Base-by-base conservation (phyloP, 2,113 vertebrate species). In the Mellivora capensis region DNA sequence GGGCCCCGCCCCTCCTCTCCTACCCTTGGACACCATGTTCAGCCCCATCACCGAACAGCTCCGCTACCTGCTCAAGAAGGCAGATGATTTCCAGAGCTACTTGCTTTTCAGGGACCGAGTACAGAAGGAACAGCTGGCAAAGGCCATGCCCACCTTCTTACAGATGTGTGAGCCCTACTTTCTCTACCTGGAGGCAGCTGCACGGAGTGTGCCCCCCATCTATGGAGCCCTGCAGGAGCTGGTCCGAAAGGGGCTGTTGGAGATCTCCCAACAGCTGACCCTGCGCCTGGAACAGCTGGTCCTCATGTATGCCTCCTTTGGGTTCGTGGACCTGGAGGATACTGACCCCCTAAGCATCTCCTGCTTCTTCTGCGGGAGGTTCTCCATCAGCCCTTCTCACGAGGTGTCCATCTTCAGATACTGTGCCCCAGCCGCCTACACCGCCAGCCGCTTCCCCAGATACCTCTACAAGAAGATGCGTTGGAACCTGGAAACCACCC, bases 401-500 rank as follows among this genome's bases (percentile, higher is more conserved):
- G 98, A 97, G 57, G 57, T 99, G 85, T 99, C 99, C 7, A 82
- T 98, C 79, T 99, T 99, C 98, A 98, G 98, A 29, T 99, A 99
- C 97, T 99, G 98, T 64, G 93, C 94, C 91, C 98, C 98, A 1
- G 96, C 98, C 0, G 98, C 99, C 2, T 99, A 99, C 97, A 98
- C 99, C 4, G 98, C 98, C 54, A 82, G 98, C 47, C 96, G 59
- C 39, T 89, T 98, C 31, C 84, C 98, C 91, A 57, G 96, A 0
- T 97, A 98, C n/a, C 98, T 99, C 71, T 99, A 99, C 96, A 99
- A 99, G 97, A 98, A 99, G 95, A 99, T 99, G 99, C 99, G 99
- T 54, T 99, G 99, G 99, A 99, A 99, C 15, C 98, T 99, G 82
- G 98, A 98, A 87, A 96, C 87, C 61, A 93, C 89, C 37, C 86